Evolutionary conservation across 2,113 vertebrate species (phyloP).

Genomic region (Gallinago jamesoni): DNA sequence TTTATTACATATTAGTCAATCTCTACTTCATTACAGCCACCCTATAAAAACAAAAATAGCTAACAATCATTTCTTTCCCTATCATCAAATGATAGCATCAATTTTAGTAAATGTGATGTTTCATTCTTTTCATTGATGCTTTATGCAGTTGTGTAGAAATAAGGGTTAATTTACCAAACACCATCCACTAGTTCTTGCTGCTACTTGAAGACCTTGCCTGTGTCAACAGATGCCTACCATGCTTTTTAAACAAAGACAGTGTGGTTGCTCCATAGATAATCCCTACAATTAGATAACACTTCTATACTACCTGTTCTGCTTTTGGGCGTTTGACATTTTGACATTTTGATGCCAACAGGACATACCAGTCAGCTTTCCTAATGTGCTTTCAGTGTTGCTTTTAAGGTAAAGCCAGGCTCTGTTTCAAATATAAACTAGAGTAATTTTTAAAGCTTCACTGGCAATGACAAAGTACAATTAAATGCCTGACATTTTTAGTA

Average conservation of each 20-base stretch:
- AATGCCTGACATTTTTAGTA: background rate
- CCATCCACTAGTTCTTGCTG: background rate
- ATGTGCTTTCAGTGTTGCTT: background rate
- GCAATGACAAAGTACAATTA: background rate
- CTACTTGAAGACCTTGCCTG: background rate
- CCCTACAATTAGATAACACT: background rate
- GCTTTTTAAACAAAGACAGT: background rate
- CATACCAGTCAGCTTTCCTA: background rate
- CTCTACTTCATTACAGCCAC: background rate
- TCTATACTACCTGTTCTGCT: background rate
- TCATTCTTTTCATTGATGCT: background rate
- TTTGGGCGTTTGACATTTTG: background rate
- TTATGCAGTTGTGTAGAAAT: background rate
- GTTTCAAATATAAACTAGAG: background rate
- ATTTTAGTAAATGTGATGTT: slow-evolving; percentile 27
- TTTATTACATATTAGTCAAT: background rate
- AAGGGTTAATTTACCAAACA: background rate
- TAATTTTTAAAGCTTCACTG: background rate
- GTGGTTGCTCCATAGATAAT: background rate
- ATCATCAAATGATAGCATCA: background rate
- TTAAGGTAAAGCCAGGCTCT: background rate
- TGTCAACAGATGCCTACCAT: background rate
- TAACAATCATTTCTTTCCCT: background rate
- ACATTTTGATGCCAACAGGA: background rate
- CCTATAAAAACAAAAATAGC: background rate